phyloP scores from a whole-genome alignment of 2,797 vertebrate species.

The Ambastaia sidthimunki region DNA sequence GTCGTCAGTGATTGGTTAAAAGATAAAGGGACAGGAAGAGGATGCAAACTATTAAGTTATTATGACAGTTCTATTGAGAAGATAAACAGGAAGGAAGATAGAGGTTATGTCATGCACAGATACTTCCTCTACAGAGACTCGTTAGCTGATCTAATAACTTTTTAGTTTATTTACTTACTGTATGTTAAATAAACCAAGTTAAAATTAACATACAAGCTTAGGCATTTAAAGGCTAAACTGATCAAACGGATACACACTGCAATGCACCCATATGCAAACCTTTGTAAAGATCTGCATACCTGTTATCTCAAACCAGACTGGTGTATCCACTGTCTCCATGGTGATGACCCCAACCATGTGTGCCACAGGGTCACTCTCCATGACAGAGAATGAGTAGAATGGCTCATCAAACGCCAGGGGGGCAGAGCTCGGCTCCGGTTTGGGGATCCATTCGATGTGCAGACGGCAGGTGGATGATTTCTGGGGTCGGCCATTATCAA shows the following conservation, averaged over 20 bases:
- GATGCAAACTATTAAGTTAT: conserved; percentile 37
- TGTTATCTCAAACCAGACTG: conserved; percentile 96
- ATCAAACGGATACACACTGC: conserved; percentile 20
- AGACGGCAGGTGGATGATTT: conserved; percentile 91
- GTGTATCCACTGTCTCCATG: conserved; percentile 85
- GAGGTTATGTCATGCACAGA: conserved; percentile 35
- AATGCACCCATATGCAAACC: background rate
- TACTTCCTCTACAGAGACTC: conserved; percentile 17
- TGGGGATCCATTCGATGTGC: conserved; percentile 96
- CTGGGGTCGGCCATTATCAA: conserved; percentile 97
- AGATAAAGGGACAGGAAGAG: conserved; percentile 66
- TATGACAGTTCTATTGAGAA: conserved; percentile 29
- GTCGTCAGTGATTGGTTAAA: conserved; percentile 68
- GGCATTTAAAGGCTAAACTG: background rate
- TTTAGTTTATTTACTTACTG: background rate
- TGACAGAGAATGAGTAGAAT: conserved; percentile 90
- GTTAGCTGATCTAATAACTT: conserved; percentile 23
- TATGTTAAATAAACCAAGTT: background rate
- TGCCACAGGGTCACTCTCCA: conserved; percentile 95
- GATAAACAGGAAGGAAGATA: conserved; percentile 11
- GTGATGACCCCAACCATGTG: conserved; percentile 96
- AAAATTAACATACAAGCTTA: conserved; percentile 22
- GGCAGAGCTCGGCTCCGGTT: conserved; percentile 78
- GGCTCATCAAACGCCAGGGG: conserved; percentile 90
- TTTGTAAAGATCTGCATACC: conserved; percentile 75